Base-by-base conservation (phyloP, 1,140 invertebrate genomes). In the Listronotus oregonensis region DNA sequence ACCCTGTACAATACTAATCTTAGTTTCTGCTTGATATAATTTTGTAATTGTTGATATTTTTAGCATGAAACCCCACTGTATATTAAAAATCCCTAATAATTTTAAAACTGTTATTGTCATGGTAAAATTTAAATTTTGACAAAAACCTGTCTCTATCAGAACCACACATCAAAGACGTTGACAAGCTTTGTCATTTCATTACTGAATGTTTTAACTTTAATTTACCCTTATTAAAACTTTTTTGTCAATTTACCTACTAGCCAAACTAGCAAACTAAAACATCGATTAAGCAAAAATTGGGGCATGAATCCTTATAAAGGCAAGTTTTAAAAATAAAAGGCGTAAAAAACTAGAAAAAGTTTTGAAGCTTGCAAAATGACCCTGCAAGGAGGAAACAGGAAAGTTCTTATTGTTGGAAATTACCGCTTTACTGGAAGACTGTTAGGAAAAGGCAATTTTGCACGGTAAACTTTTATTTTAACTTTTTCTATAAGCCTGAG, bases 391-490 rank as follows among this genome's bases (percentile, higher is more conserved):
- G 62, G 58, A 27, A 66, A 55, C 21, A 66, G 61, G 58, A 74
- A 77, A 56, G 54, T 80, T 57, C 61, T 76, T 43, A 70, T 64
- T 64, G 73, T 86, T 37, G 85, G 85, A 43, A 85, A 83, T 67
- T 87, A 87, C 71, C 72, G 80, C 65, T 83, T 86, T 79, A 84
- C 82, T 34, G 84, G 83, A 18, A 81, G 79, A 65, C 75, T 82
- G 18, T 73, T 87, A 7, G 85, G 85, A 14, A 85, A 85, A 71
- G 85, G 85, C 37, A 85, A 85, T 71, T 87, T 86, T 69, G 85
- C 85, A 15, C 78, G 78, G 64, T 66, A 66, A 43, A 37, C 34
- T 37, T 37, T 37, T 37, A 37, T 37, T 37, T 37, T 37, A 37
- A 37, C 34, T 37, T 37, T 34, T 37, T 37, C 8, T 37, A 37